These are phyloP conservation scores for Pemphredon lugubris DNA, from an alignment of 2,888 invertebrate genomes.

Conservation along the genomic window DNA sequence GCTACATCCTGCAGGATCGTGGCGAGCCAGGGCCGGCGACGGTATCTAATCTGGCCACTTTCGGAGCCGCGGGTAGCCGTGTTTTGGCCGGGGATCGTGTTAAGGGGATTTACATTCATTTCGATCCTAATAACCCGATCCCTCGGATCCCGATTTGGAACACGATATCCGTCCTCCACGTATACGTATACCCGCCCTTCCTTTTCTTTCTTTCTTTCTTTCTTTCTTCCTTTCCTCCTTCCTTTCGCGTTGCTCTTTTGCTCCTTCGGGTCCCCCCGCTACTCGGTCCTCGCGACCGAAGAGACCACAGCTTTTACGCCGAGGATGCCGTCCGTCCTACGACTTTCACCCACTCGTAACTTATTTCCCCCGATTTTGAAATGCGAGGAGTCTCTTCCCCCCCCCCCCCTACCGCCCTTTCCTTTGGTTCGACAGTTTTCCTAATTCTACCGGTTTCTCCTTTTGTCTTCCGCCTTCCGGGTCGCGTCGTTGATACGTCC, in stretches of 20 bases:
- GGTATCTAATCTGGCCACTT: constrained; percentile 78
- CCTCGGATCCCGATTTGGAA: constrained; percentile 79
- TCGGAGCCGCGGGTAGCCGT: constrained; percentile 79
- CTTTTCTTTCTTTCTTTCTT: constrained; percentile 12
- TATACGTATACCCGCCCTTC: constrained; percentile 46
- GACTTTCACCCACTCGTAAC: constrained; percentile 39
- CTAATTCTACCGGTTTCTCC: background rate
- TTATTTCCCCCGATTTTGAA: constrained; percentile 13
- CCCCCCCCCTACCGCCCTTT: too few species aligned
- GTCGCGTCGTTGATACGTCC: too few species aligned
- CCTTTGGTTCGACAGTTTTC: background rate
- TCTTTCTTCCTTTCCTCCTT: background rate
- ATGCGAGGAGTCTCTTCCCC: background rate
- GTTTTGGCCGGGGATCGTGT: constrained; percentile 81
- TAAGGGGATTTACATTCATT: constrained; percentile 81
- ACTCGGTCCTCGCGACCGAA: background rate
- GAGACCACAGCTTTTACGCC: constrained; percentile 47
- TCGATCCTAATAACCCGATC: constrained; percentile 81
- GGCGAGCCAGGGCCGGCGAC: constrained; percentile 48
- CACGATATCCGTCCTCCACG: constrained; percentile 73
- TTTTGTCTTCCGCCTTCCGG: constrained; percentile 22
- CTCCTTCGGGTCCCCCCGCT: constrained; percentile 9
- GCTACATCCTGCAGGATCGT: constrained; percentile 61
- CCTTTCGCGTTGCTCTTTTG: constrained; percentile 3
- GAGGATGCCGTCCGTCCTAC: constrained; percentile 31